These are phyloP conservation scores for Gasterosteus aculeatus DNA, from an alignment of 2,113 vertebrate genomes.

Conservation along the genomic window DNA sequence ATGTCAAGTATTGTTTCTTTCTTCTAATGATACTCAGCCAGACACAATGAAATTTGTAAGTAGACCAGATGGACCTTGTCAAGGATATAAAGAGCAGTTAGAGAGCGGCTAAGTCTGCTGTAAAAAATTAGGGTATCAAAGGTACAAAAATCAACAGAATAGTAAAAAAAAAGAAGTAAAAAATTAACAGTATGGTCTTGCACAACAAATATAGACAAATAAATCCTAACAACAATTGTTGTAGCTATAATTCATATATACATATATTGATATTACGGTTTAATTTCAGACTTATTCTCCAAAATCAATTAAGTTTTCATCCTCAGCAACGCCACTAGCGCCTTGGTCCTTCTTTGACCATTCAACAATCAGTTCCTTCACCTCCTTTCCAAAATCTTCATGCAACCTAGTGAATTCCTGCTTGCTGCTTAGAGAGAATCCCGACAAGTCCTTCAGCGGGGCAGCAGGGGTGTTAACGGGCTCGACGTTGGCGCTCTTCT, in stretches of 20 bases:
- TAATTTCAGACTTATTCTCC: slow-evolving; percentile 18
- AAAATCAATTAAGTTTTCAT: slow-evolving; percentile 75
- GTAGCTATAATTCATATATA: slow-evolving; percentile 7
- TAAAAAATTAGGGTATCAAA: background rate
- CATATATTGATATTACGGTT: background rate
- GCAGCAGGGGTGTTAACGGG: slow-evolving; percentile 41
- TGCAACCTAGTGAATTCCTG: slow-evolving; percentile 78
- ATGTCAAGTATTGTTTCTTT: background rate
- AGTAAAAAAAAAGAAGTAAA: background rate
- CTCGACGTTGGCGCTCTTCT: slow-evolving; percentile 55
- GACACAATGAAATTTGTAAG: background rate
- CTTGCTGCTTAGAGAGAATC: background rate
- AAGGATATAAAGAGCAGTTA: background rate
- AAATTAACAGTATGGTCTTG: background rate
- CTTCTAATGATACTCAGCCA: background rate
- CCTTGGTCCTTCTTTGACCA: slow-evolving; percentile 51
- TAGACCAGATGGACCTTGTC: background rate
- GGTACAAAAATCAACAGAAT: background rate
- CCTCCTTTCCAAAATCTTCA: slow-evolving; percentile 79
- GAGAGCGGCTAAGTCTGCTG: background rate
- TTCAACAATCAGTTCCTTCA: slow-evolving; percentile 67
- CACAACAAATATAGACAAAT: slow-evolving; percentile 21
- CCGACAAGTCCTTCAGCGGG: slow-evolving; percentile 47
- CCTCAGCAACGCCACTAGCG: slow-evolving; percentile 5
- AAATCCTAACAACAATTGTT: background rate